phyloP scores from a whole-genome alignment of 2,113 vertebrate genomes.

The Tylochromis polylepis region DNA sequence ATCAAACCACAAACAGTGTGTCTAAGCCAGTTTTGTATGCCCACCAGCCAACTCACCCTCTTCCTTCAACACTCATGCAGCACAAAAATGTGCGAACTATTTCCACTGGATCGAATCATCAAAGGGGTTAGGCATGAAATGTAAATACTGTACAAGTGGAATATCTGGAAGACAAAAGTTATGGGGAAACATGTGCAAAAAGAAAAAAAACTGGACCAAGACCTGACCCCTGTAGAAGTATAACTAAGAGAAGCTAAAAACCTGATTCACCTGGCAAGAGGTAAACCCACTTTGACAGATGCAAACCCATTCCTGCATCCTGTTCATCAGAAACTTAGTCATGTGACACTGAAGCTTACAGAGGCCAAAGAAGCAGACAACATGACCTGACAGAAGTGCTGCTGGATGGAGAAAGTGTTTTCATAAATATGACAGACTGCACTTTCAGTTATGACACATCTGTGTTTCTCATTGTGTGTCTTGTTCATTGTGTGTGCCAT shows the following conservation, averaged over 20 bases:
- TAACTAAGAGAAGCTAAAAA: fast-evolving
- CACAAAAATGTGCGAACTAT: background rate
- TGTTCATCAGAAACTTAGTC: background rate
- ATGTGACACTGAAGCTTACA: background rate
- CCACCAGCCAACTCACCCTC: background rate
- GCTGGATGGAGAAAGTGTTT: background rate
- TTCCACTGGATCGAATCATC: background rate
- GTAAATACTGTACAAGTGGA: background rate
- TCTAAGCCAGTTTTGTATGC: background rate
- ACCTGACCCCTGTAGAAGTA: background rate
- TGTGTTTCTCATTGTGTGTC: background rate
- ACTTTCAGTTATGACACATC: background rate
- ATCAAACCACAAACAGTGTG: background rate
- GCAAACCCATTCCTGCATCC: background rate
- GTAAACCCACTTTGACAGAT: background rate
- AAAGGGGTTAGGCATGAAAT: background rate
- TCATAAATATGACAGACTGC: background rate
- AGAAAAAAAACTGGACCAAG: background rate
- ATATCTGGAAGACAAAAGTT: background rate
- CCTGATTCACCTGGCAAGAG: background rate
- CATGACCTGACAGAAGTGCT: background rate
- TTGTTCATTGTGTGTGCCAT: background rate
- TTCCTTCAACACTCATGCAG: background rate
- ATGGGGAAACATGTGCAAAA: background rate
- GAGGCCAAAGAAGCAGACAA: background rate